Base-by-base conservation (phyloP, 2,888 invertebrate genomes). In the Girardia tigrina region DNA sequence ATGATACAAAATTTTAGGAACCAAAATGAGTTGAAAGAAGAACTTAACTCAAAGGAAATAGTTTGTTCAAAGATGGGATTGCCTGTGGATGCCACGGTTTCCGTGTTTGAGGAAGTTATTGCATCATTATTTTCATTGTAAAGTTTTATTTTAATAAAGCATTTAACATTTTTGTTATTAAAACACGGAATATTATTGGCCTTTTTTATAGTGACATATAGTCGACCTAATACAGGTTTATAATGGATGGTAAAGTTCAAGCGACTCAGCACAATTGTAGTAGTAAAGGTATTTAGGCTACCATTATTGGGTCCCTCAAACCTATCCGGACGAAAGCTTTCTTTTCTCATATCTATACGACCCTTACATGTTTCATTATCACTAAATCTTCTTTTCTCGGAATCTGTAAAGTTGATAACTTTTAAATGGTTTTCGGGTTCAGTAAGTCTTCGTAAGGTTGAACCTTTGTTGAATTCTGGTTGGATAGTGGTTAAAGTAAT, bases 51-150 rank as follows among this genome's bases (percentile, higher is more conserved):
- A 16, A 56, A 56, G 20, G 56, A n/a, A 6, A 56, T 6, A 2
- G 56, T 56, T n/a, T 56, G 56, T 56, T 56, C 56, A 56, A 56
- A 56, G 23, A 56, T 56, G 4, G 56, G 56, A n/a, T 56, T 56
- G n/a, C 56, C 56, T n/a, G n/a, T 56, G n/a, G 56, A 56, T 20
- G 56, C 23, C 6, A 56, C 56, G 6, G 56, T 56, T 56, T 4
- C 56, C 23, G 56, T 56, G 23, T 20, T n/a, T 20, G 56, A 56
- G 8, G 56, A 56, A 4, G 4, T 6, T 56, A 56, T 4, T 56
- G 6, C 23, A 8, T 56, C 23, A 20, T n/a, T 20, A 20, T 2
- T 56, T 56, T 56, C 56, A 56, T 56, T n/a, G n/a, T 56, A 56
- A n/a, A 56, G 6, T 56, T 56, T 23, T 4, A 56, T 23, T 56